Conservation (phyloP, 2,797 vertebrate genomes). For the Tinamus major region DNA sequence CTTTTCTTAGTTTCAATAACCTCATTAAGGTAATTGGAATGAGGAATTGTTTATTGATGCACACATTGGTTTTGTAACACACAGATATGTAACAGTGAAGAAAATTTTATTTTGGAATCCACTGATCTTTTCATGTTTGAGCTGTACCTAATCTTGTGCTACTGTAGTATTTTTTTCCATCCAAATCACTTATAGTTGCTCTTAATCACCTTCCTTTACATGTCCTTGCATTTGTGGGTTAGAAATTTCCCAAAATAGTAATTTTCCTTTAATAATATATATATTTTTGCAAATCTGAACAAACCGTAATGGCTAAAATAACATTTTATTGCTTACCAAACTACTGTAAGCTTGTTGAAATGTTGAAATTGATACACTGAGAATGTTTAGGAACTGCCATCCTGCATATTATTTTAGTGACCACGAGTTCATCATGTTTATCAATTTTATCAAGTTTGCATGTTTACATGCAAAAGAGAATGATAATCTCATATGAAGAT, state of each 20-base stretch:
- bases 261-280: background rate
- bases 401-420: background rate
- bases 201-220: background rate
- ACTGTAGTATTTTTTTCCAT: background rate
- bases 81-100: background rate
- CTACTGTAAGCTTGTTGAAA: background rate
- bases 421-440: background rate
- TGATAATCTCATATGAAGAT: background rate
- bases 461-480: background rate
- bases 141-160: background rate
- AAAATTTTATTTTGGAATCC: background rate
- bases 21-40: slow-evolving; percentile 25
- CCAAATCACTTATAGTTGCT: background rate
- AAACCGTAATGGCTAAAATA: background rate
- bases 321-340: background rate
- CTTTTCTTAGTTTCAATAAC: background rate
- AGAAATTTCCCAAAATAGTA: background rate
- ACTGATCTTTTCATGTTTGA: background rate
- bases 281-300: background rate
- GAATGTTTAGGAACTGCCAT: background rate
- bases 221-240: background rate
- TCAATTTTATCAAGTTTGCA: no score
- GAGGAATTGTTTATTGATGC: background rate
- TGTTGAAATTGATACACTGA: background rate
- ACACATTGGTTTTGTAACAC: background rate